These are phyloP conservation scores for Alauda arvensis DNA, from an alignment of 2,797 vertebrate genomes.

Conservation along the genomic window DNA sequence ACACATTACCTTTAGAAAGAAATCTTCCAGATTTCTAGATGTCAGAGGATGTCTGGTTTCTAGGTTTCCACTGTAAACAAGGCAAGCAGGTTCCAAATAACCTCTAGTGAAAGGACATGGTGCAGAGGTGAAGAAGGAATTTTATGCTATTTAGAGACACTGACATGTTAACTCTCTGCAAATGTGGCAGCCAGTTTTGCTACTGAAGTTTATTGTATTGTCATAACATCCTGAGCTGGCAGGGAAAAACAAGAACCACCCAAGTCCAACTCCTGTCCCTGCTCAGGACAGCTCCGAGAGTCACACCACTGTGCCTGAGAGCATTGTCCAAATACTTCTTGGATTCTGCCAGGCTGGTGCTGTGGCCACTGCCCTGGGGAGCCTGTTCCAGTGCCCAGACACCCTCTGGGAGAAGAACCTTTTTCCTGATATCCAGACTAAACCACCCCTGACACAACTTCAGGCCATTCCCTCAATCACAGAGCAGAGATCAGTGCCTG, in stretches of 20 bases:
- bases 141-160: not conserved
- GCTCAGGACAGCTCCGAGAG: not conserved
- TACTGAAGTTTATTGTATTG: not conserved
- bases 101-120: not conserved
- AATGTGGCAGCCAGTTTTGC: not conserved
- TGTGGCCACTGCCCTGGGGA: not conserved
- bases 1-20: not conserved
- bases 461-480: fast-evolving
- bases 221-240: not conserved
- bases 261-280: not conserved
- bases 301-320: not conserved
- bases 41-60: not conserved
- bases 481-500: not conserved
- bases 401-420: fast-evolving
- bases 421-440: not conserved
- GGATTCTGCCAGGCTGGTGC: not conserved
- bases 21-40: not conserved
- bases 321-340: not conserved
- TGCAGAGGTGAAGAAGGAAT: not conserved
- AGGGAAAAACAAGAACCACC: not conserved
- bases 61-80: not conserved
- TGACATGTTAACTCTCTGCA: not conserved
- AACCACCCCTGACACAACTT: not conserved
- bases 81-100: not conserved
- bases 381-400: not conserved